Base-by-base conservation (phyloP, 2,797 vertebrate genomes). In the Chelmon rostratus region DNA sequence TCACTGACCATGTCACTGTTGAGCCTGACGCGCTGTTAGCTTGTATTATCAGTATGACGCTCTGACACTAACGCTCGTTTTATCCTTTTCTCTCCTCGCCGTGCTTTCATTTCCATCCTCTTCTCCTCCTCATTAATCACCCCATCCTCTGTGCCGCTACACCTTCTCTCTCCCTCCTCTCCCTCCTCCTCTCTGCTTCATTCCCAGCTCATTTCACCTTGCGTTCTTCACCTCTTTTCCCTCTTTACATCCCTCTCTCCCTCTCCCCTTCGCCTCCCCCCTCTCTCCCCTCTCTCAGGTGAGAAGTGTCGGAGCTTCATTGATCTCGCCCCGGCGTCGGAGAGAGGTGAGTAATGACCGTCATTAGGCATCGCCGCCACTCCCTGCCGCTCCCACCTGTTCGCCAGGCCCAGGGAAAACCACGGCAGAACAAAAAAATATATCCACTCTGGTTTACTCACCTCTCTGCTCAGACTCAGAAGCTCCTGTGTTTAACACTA, bases 281-380 rank as follows among this genome's bases (percentile, higher is more conserved):
- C 15, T 46, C 21, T 15, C 46, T 50, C 62, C 42, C 50, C 73
- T 62, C 68, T 95, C 92, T 77, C 92, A 99, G 98, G 97, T 96
- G 98, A 99, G 92, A 98, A 95, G 95, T 99, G 98, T 84, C 96
- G 97, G 91, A 99, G 98, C 93, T 99, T 99, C 95, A 99, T 99
- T 90, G 98, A 99, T 95, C 94, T 99, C 90, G 97, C 98, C 84
- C 98, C 98, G 0, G 98, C 98, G 3, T 99, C 98, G 1, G 98
- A 99, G 92, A 96, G 97, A 96, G 97, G 98, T 99, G 95, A 97
- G 97, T 94, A 73, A 88, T 93, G 93, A 83, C 52, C 12, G 49
- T 92, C 92, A 89, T 94, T 94, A 93, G 74, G 73, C 58, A 1
- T 44, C 56, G 18, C 52, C n/a, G 59, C 61, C 75, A 9, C 81